These are phyloP conservation scores for Synanthedon andrenaeformis DNA, from an alignment of 2,888 invertebrate species.

Conservation along the genomic window DNA sequence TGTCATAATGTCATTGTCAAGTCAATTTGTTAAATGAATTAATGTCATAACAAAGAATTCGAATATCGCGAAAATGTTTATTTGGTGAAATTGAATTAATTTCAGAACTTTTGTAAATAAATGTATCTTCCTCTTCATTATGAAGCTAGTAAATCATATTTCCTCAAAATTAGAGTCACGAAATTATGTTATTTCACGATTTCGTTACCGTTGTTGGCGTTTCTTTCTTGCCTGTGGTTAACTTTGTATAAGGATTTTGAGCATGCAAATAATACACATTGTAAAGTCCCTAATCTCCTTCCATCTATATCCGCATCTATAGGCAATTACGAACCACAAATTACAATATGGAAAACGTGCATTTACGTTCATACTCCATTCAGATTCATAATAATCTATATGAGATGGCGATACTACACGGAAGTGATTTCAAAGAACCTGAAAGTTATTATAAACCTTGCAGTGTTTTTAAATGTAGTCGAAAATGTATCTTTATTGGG, in stretches of 20 bases:
- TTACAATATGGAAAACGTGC: constrained; percentile 86
- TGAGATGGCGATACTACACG: constrained; percentile 84
- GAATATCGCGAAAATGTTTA: no score
- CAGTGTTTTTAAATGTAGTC: constrained; percentile 68
- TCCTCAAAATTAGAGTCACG: constrained; percentile 69
- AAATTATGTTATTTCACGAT: constrained; percentile 78
- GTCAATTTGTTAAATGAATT: no score
- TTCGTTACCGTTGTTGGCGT: constrained; percentile 80
- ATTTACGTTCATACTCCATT: constrained; percentile 87
- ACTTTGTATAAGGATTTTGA: constrained; percentile 88
- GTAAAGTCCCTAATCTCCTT: constrained; percentile 88
- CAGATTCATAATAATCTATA: constrained; percentile 81
- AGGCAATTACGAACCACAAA: constrained; percentile 91
- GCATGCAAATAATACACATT: constrained; percentile 89
- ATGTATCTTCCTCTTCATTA: constrained; percentile 63
- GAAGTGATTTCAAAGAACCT: constrained; percentile 74
- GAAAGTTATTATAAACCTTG: constrained; percentile 76
- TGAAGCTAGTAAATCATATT: constrained; percentile 43
- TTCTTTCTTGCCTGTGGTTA: constrained; percentile 84
- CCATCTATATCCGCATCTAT: constrained; percentile 98
- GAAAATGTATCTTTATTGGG: constrained; percentile 89
- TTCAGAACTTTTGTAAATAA: constrained; percentile 22
- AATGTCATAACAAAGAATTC: no score
- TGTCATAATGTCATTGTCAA: no score
- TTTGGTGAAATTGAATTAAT: no score